These are phyloP conservation scores for Phymorhynchus buccinoides DNA, from an alignment of 1,140 invertebrate species.

Conservation along the genomic window DNA sequence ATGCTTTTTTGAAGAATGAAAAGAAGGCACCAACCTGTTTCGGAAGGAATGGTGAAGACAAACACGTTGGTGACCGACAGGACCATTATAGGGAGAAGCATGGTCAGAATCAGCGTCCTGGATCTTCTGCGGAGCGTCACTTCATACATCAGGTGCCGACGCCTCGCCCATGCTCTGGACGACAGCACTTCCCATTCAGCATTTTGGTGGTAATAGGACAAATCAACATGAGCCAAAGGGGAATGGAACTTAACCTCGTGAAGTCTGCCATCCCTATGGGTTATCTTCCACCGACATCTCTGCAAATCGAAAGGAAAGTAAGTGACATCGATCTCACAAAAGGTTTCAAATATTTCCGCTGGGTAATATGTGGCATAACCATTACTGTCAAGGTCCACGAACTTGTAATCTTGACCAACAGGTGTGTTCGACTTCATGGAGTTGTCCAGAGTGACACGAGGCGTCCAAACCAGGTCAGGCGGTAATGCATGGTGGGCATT, in stretches of 20 bases:
- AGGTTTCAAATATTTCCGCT: constrained; percentile 15
- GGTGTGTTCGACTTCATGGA: constrained; percentile 15
- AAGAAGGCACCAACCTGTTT: constrained; percentile 41
- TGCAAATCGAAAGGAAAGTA: constrained; percentile 37
- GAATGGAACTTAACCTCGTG: background rate
- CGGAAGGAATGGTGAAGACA: constrained; percentile 38
- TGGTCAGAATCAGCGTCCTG: constrained; percentile 5
- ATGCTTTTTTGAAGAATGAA: no score
- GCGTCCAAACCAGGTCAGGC: constrained; percentile 25
- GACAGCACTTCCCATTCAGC: constrained; percentile 35
- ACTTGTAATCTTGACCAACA: constrained; percentile 14
- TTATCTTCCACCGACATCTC: constrained; percentile 5
- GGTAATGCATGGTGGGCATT: no score
- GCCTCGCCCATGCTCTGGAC: background rate
- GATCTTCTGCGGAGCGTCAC: constrained; percentile 31
- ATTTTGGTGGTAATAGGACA: background rate
- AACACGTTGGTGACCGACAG: constrained; percentile 38
- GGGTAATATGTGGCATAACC: constrained; percentile 18
- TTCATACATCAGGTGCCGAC: background rate
- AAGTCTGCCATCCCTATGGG: background rate
- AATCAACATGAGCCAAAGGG: background rate
- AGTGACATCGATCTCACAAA: constrained; percentile 15
- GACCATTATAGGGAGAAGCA: constrained; percentile 33
- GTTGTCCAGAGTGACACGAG: constrained; percentile 6
- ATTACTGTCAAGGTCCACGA: background rate